phyloP scores from a whole-genome alignment of 2,113 vertebrate species.

The Oryzias woworae region DNA sequence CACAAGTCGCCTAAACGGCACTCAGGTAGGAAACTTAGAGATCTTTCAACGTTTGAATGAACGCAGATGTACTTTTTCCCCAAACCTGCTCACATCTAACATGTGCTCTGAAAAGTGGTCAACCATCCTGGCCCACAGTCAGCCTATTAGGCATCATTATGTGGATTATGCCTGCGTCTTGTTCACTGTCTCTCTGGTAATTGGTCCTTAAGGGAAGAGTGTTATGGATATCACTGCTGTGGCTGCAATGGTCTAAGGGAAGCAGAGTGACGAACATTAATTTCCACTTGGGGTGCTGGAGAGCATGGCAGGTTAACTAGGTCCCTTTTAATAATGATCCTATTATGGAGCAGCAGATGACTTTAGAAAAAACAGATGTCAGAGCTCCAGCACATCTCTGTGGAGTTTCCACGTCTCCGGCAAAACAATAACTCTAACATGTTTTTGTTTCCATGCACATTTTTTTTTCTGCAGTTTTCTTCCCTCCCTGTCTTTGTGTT shows the following conservation, averaged over 20 bases:
- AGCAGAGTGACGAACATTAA: slow-evolving; percentile 62
- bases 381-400: slow-evolving; percentile 53
- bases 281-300: slow-evolving; percentile 67
- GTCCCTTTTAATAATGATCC: slow-evolving; percentile 73
- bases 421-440: slow-evolving; percentile 34
- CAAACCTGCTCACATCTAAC: slow-evolving; percentile 22
- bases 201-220: slow-evolving; percentile 65
- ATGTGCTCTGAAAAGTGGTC: slow-evolving; percentile 42
- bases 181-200: slow-evolving; percentile 63
- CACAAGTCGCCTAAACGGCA: slow-evolving; percentile 40
- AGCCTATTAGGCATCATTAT: slow-evolving; percentile 56
- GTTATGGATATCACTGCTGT: slow-evolving; percentile 49
- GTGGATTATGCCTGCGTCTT: slow-evolving; percentile 51
- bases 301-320: slow-evolving; percentile 70
- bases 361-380: slow-evolving; percentile 61
- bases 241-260: slow-evolving; percentile 48
- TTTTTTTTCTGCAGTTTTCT: slow-evolving; percentile 25
- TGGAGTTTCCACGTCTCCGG: slow-evolving; percentile 46
- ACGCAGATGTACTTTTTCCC: slow-evolving; percentile 43
- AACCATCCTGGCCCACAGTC: slow-evolving; percentile 57
- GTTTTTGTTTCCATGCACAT: slow-evolving; percentile 43
- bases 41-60: slow-evolving; percentile 45
- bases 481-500: slow-evolving; percentile 31
- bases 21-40: slow-evolving; percentile 40
- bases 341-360: slow-evolving; percentile 66